Base-by-base conservation (phyloP, 2,888 invertebrate genomes). In the Carcina quercana region DNA sequence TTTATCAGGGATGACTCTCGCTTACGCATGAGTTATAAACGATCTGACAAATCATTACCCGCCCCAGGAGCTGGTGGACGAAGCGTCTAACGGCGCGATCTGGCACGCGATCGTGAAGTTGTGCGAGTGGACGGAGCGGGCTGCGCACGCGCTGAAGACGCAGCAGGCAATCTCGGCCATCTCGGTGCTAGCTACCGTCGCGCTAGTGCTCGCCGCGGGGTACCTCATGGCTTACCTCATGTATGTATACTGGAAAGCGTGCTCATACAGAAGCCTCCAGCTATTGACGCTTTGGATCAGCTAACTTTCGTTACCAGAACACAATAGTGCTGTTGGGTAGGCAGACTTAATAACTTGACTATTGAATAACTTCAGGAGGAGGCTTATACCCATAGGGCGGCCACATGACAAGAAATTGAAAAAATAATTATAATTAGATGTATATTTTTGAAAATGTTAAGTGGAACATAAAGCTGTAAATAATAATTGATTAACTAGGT, bases 181-280 rank as follows among this genome's bases (percentile, higher is more conserved):
- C 13, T 94, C 94, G 1, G 87, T 95, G 28, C 58, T 94, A 31
- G 91, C 90, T 32, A 94, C 95, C 8, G 85, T 95, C 30, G 76
- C 89, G 33, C 89, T 95, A 57, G 93, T 69, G 42, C 53, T 92
- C 40, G 88, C 50, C 34, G 64, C 92, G 42, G 95, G 95, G 3
- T 95, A 94, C 71, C 87, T 94, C 45, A 94, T 96, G 93, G 89
- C 93, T 3, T 92, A 63, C 27, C 57, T 64, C 45, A 92, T 93
- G 64, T 62, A 39, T 55, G 60, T 58, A 39, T 22, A 22, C n/a
- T n/a, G n/a, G n/a, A n/a, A n/a, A n/a, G n/a, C n/a, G n/a, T n/a
- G n/a, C n/a, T n/a, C n/a, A n/a, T n/a, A n/a, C n/a, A n/a, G n/a
- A n/a, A n/a, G n/a, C n/a, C n/a, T n/a, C n/a, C n/a, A n/a, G n/a